Conservation (phyloP, 64 coral and sea anemone species). For the Dendronephthya gigantea region DNA sequence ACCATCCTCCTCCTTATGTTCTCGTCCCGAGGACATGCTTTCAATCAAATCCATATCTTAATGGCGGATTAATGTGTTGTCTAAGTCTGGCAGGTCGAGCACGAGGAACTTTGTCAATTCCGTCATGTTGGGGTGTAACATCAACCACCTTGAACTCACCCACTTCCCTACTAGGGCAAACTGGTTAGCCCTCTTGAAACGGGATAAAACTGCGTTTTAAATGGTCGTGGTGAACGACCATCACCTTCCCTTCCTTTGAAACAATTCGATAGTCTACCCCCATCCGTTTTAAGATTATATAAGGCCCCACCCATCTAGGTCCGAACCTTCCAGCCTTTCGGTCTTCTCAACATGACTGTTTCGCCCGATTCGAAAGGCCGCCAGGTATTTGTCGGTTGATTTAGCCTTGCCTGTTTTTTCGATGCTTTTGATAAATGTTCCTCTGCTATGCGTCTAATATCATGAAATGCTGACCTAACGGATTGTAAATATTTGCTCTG, state of each 20-base stretch:
- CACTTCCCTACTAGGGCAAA: slow-evolving; percentile 10
- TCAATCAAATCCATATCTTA: not conserved
- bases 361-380: not conserved
- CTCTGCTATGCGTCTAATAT: not conserved
- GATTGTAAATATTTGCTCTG: not conserved
- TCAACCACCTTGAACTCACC: slow-evolving; percentile 8
- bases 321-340: not conserved
- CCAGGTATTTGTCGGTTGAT: not conserved
- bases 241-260: not conserved
- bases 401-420: not conserved
- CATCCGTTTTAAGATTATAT: not conserved
- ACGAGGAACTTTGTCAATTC: not conserved
- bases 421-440: not conserved
- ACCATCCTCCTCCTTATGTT: not conserved
- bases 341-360: not conserved
- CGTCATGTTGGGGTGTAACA: not conserved
- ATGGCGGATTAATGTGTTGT: not conserved
- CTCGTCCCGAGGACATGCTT: not conserved
- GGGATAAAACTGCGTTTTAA: not conserved
- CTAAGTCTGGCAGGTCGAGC: not conserved
- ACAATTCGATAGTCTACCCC: not conserved
- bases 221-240: not conserved
- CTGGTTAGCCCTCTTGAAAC: not conserved
- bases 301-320: not conserved
- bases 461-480: not conserved